Base-by-base conservation (phyloP, 1,140 invertebrate genomes). In the Apis dorsata region DNA sequence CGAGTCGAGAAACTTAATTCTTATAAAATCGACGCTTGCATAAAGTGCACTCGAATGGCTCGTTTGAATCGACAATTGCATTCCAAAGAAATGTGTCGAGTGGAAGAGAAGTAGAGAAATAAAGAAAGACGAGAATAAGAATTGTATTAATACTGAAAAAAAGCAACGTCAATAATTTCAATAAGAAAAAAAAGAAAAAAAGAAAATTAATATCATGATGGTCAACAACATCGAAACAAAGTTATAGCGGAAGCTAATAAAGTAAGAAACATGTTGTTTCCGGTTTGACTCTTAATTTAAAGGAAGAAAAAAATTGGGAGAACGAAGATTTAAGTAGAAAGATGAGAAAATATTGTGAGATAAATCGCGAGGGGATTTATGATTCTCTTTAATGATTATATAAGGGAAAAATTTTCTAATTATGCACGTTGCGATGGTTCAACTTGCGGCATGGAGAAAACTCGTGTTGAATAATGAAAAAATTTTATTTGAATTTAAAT, bases 321-420 rank as follows among this genome's bases (percentile, higher is more conserved):
- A 34, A 44, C 34, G 34, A 44, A 44, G 34, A 44, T 4, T 44
- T 21, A 24, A 59, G 19, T 19, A 19, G 51, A 74, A 44, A 55
- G 12, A 34, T 21, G 49, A 55, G 24, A n/a, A 44, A 60, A 72
- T 24, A 51, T n/a, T 85, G 72, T 71, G 62, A n/a, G 57, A 71
- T 65, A 68, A 79, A 68, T 68, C 75, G 71, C 70, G 10, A 24
- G n/a, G 63, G 49, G 60, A 83, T 86, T 86, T 86, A 83, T 63
- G 73, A 83, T 79, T 83, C 80, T 19, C 72, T 71, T 34, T 15
- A 63, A 75, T 53, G 34, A 13, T n/a, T n/a, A 21, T 13, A 19
- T 53, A 79, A 51, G 76, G 60, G 66, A 83, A 83, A 79, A 83
- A 62, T 86, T 87, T 82, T 74, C 71, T 86, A 87, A 87, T 87